phyloP scores from a whole-genome alignment of 1,140 invertebrate species.

The Atta texana region DNA sequence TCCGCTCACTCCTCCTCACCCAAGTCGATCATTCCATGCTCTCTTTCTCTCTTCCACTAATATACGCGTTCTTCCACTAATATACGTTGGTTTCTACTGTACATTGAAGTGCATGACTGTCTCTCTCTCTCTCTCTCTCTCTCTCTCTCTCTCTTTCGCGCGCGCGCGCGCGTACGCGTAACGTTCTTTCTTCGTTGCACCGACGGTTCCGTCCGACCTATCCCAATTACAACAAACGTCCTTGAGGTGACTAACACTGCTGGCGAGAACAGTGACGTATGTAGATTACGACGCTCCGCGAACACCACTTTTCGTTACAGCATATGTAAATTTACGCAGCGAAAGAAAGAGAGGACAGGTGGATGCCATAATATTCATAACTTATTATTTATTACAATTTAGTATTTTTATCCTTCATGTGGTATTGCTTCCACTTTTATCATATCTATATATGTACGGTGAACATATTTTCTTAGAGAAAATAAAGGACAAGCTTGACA shows the following conservation, averaged over 20 bases:
- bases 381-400: neutral
- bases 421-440: neutral
- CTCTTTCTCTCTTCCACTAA: conserved; percentile 25
- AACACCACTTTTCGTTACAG: neutral
- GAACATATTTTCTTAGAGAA: too few relatives aligned
- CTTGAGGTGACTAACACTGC: conserved; percentile 81
- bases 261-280: conserved; percentile 56
- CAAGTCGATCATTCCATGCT: too few relatives aligned
- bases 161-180: neutral
- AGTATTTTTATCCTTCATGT: neutral
- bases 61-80: neutral
- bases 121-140: conserved; percentile 1
- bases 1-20: neutral
- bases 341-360: neutral
- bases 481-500: too few relatives aligned
- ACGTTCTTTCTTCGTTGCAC: conserved; percentile 26
- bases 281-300: neutral
- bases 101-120: conserved; percentile 25
- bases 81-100: conserved; percentile 25
- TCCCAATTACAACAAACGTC: conserved; percentile 83
- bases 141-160: neutral
- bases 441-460: too few relatives aligned
- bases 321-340: neutral
- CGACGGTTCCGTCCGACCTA: conserved; percentile 78
- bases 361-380: neutral